Conservation (phyloP, 2,888 invertebrate genomes). For the Listrodromus nycthemerus region DNA sequence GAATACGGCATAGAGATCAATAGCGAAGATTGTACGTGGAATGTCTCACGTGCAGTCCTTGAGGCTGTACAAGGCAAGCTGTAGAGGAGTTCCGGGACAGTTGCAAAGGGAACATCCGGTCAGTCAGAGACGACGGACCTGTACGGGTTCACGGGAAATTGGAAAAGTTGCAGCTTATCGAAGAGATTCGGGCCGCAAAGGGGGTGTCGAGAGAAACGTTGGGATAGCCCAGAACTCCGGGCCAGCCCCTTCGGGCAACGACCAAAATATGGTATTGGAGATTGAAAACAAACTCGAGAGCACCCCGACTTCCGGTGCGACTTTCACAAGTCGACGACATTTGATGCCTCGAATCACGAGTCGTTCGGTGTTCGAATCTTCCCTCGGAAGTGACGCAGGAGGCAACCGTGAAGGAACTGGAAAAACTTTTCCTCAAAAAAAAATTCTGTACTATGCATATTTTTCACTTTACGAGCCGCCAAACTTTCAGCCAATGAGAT, state of each 20-base stretch:
- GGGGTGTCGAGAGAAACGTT: conserved; percentile 10
- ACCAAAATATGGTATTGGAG: conserved; percentile 60
- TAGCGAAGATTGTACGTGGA: background rate
- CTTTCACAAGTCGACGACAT: conserved; percentile 17
- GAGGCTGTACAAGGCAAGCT: conserved; percentile 6
- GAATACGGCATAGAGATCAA: conserved; percentile 2
- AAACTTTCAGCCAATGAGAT: background rate
- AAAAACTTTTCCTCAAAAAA: background rate
- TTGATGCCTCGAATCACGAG: background rate
- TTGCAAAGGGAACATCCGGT: conserved; percentile 32
- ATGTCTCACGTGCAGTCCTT: conserved; percentile 21
- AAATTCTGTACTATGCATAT: background rate
- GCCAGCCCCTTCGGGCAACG: conserved; percentile 37
- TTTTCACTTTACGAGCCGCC: background rate
- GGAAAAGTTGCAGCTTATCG: conserved; percentile 70
- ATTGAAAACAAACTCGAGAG: conserved; percentile 58
- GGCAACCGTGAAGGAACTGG: background rate
- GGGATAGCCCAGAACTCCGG: background rate
- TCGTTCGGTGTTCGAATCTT: background rate
- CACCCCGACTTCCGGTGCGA: conserved; percentile 14
- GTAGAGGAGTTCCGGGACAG: background rate
- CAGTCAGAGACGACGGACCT: conserved; percentile 46
- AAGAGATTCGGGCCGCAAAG: conserved; percentile 11
- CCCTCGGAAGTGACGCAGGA: background rate
- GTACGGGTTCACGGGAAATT: conserved; percentile 63